Evolutionary conservation across 2,797 vertebrate genomes (phyloP).

Genomic region (Toxotes lorentzi): DNA sequence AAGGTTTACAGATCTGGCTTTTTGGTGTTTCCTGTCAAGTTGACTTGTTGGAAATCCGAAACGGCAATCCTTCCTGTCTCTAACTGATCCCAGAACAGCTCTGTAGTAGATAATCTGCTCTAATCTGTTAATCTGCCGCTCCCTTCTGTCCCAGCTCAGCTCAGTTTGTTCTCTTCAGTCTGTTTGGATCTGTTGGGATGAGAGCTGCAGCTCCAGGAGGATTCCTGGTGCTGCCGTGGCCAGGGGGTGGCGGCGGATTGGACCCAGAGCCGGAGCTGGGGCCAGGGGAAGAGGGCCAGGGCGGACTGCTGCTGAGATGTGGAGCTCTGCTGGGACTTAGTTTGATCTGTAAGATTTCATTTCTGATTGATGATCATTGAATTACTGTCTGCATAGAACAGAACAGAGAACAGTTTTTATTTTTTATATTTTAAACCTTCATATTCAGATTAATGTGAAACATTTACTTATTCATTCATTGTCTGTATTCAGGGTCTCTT

Average conservation of each 20-base stretch:
- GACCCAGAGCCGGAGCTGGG: background rate
- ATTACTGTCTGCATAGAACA: too few species aligned
- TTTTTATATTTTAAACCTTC: too few species aligned
- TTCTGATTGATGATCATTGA: background rate
- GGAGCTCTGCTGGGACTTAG: conserved; percentile 68
- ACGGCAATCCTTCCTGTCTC: background rate
- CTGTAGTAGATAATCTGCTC: conserved; percentile 55
- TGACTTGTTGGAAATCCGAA: background rate
- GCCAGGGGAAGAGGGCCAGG: background rate
- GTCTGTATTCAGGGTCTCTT: too few species aligned
- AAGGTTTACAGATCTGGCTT: background rate
- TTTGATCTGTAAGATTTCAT: conserved; percentile 63
- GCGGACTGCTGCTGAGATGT: conserved; percentile 32
- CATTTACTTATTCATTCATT: too few species aligned
- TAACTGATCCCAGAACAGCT: conserved; percentile 47
- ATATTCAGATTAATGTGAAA: too few species aligned
- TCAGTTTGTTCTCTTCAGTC: conserved; percentile 16
- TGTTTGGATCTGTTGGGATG: conserved; percentile 47
- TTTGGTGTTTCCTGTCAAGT: background rate
- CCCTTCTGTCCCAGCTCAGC: background rate
- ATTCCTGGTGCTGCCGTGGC: conserved; percentile 65
- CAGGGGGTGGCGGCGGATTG: background rate
- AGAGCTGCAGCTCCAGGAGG: conserved; percentile 30
- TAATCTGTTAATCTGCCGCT: conserved; percentile 70
- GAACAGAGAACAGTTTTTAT: too few species aligned